Evolutionary conservation across 2,888 invertebrate species (phyloP), one percentile per base, ranked within the genome.

Genomic region (Pachydiplax longipennis): DNA sequence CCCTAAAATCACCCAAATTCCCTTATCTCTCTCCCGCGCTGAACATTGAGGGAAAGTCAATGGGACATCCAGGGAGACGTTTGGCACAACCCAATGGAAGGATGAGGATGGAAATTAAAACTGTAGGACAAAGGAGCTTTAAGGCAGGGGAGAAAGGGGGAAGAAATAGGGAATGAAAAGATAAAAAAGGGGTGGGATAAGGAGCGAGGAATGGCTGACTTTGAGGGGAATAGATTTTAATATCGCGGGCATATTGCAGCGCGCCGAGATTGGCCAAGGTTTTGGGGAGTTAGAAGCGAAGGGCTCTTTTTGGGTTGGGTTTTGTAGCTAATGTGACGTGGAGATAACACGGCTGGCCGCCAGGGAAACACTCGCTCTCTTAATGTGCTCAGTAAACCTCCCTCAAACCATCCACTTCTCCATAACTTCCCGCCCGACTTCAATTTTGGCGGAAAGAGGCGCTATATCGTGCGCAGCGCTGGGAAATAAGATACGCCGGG

Each of bases 291-390:
- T 48, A 3, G 31, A 48, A 53, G 83, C 22, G 53, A 53, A 35
- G 35, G 58, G 48, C 35, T 48, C 65, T 87, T 87, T 87, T 61
- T 58, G 58, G 87, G 61, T 58, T 61, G 61, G 61, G 61, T 58
- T 31, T 58, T 58, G 8, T 65, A 61, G 87, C 61, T 87, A 58
- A 87, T 87, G 87, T 61, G 87, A 87, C 87, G 87, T 61, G 58
- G 81, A 80, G 80, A 90, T 81, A 80, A 61, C 58, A 53, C 80
- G 90, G 81, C 58, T 90, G 90, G 90, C 61, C 90, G 90, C 90
- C 81, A 58, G 81, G 81, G 53, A 61, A 81, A 40, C 81, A 37
- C 73, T 90, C 82, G 48, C 91, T 90, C 61, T 48, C 87, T 37
- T 37, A 44, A 58, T 48, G 40, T 25, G 58, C 35, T 53, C 31